phyloP scores from a whole-genome alignment of 2,888 invertebrate species.

The Tachystola acroxantha region DNA sequence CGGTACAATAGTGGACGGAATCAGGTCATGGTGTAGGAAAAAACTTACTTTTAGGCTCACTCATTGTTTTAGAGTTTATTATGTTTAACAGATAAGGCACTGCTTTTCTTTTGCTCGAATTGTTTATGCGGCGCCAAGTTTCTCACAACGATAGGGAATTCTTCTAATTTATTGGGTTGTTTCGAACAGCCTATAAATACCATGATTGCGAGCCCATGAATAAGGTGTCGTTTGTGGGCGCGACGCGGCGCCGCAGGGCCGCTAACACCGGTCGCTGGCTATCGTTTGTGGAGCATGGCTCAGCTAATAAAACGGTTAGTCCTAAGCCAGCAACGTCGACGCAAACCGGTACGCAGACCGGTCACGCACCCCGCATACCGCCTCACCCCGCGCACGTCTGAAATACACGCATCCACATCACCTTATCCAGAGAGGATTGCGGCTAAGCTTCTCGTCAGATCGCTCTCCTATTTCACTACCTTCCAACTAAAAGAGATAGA shows the following conservation, averaged over 20 bases:
- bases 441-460: constrained; percentile 58
- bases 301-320: constrained; percentile 75
- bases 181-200: not conserved
- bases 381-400: constrained; percentile 52
- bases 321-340: constrained; percentile 60
- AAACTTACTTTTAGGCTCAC: constrained; percentile 8
- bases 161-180: not conserved
- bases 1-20: constrained; percentile 22
- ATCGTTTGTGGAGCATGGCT: constrained; percentile 70
- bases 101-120: not conserved
- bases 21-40: constrained; percentile 25
- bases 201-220: constrained; percentile 17
- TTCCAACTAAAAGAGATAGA: constrained; percentile 38
- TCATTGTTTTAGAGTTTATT: constrained; percentile 8
- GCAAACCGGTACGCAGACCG: constrained; percentile 73
- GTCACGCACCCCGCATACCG: constrained; percentile 40
- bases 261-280: constrained; percentile 40
- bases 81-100: constrained; percentile 4
- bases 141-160: not conserved
- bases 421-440: constrained; percentile 60
- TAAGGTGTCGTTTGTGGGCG: constrained; percentile 27
- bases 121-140: not conserved
- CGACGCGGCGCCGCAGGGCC: constrained; percentile 35
- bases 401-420: constrained; percentile 70
- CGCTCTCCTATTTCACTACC: constrained; percentile 64